phyloP scores from a whole-genome alignment of 1,140 invertebrate genomes.

The Philopotamus ludificatus region DNA sequence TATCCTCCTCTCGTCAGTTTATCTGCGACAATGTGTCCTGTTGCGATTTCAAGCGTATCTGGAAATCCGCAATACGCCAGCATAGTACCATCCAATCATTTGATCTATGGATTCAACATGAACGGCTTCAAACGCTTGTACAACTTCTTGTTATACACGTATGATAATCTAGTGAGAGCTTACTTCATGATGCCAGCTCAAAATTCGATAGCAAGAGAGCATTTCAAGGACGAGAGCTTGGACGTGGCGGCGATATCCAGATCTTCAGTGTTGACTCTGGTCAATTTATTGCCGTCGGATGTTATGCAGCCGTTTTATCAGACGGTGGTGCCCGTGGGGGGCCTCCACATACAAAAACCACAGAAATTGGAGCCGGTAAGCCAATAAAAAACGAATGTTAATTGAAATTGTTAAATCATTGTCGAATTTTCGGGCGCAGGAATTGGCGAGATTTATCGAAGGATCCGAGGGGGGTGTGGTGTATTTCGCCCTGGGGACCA shows the following conservation, averaged over 20 bases:
- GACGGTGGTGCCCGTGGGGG: slow-evolving; percentile 58
- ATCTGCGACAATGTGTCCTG: slow-evolving; percentile 35
- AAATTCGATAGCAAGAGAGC: slow-evolving; percentile 25
- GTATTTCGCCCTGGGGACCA: slow-evolving; percentile 54
- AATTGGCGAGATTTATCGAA: slow-evolving; percentile 46
- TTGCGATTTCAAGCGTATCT: slow-evolving; percentile 31
- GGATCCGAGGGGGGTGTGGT: slow-evolving; percentile 49
- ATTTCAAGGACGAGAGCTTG: slow-evolving; percentile 24
- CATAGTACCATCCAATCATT: slow-evolving; percentile 30
- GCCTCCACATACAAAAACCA: slow-evolving; percentile 51
- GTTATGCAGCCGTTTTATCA: slow-evolving; percentile 42
- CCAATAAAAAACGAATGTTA: not conserved
- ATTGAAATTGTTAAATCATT: not conserved
- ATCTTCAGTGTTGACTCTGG: slow-evolving; percentile 30
- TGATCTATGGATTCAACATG: slow-evolving; percentile 40
- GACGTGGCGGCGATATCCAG: slow-evolving; percentile 30
- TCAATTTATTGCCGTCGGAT: slow-evolving; percentile 34
- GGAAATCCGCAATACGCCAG: slow-evolving; percentile 36
- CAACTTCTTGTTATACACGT: slow-evolving; percentile 43
- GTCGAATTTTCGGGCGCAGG: slow-evolving; percentile 24
- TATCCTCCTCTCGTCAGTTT: slow-evolving; percentile 37
- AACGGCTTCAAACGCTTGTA: slow-evolving; percentile 43
- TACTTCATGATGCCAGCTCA: slow-evolving; percentile 31
- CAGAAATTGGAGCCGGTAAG: slow-evolving; percentile 41
- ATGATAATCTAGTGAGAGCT: slow-evolving; percentile 30